These are phyloP conservation scores for Catamblyrhynchus diadema DNA, from an alignment of 2,797 vertebrate species.

Conservation along the genomic window DNA sequence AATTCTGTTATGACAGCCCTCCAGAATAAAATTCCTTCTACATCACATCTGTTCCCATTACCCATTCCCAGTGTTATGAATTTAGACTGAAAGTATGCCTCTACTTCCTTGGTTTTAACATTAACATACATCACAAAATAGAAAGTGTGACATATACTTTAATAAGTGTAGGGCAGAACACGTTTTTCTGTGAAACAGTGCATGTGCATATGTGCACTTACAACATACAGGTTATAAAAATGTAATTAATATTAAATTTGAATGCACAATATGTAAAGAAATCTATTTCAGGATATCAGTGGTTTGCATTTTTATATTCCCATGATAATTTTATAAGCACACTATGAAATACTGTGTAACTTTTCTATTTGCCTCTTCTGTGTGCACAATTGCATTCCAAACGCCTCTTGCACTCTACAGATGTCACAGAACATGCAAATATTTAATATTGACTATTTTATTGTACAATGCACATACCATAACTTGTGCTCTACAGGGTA, in stretches of 20 bases:
- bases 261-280: not conserved
- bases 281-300: not conserved
- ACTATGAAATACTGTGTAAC: not conserved
- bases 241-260: not conserved
- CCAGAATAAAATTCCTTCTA: constrained; percentile 23
- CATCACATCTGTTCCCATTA: constrained; percentile 34
- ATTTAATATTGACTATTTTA: not conserved
- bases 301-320: not conserved
- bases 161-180: not conserved
- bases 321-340: not conserved
- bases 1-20: constrained; percentile 31
- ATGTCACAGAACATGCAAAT: not conserved
- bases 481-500: not conserved
- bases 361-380: not conserved
- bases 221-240: not conserved
- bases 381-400: not conserved
- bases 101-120: not conserved
- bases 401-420: not conserved
- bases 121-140: not conserved
- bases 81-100: not conserved
- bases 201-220: not conserved
- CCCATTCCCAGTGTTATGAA: not conserved
- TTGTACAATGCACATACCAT: not conserved
- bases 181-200: not conserved
- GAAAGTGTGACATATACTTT: not conserved